Conservation (phyloP, 2,797 vertebrate genomes). For the Nasua narica region DNA sequence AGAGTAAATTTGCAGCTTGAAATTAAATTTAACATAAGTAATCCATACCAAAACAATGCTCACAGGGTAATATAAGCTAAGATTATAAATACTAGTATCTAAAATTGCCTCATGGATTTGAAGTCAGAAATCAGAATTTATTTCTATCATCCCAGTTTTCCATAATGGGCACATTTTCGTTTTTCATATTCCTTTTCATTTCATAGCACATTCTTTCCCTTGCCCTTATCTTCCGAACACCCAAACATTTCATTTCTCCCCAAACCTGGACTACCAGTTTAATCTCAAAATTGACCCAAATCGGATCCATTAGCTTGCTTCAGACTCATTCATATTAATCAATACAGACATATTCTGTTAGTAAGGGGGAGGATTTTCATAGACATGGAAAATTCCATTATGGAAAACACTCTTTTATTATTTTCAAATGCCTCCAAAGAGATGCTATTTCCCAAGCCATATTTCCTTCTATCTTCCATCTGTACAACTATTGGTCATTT, state of each 20-base stretch:
- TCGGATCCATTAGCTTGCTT: not conserved
- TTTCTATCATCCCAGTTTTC: not conserved
- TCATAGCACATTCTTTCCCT: not conserved
- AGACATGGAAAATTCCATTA: not conserved
- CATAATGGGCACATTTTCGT: not conserved
- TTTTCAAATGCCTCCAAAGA: not conserved
- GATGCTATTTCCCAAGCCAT: not conserved
- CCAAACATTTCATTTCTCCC: not conserved
- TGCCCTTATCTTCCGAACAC: not conserved
- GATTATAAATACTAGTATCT: not conserved
- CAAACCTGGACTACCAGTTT: not conserved
- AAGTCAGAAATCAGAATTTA: not conserved
- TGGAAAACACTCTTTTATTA: not conserved
- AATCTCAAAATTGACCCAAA: not conserved
- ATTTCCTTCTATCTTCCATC: not conserved
- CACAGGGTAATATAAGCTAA: not conserved
- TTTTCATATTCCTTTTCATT: not conserved
- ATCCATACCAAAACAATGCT: not conserved
- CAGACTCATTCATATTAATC: not conserved
- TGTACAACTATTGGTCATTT: not conserved
- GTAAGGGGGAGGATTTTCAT: fast-evolving
- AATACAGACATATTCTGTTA: not conserved
- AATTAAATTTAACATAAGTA: not conserved
- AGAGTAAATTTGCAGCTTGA: not conserved
- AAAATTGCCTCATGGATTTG: not conserved